Evolutionary conservation across 1,140 invertebrate genomes (phyloP).

Genomic region (Platorchestia sp.): DNA sequence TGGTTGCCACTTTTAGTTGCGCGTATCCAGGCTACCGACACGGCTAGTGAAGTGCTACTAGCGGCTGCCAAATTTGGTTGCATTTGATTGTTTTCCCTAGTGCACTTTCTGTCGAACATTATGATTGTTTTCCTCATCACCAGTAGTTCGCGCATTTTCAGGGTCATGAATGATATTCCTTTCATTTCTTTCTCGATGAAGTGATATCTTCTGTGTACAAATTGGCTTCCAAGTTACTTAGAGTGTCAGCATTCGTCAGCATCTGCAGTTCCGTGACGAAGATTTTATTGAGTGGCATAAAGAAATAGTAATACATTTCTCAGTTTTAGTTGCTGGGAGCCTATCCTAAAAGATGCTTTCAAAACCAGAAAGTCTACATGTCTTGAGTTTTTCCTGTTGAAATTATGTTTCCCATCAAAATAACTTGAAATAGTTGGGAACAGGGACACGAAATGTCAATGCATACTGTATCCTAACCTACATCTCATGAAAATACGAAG

Average conservation of each 20-base stretch:
- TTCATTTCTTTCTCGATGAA: neutral
- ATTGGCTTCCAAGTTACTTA: neutral
- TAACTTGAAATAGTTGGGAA: neutral
- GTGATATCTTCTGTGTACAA: neutral
- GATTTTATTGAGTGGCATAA: too few species aligned
- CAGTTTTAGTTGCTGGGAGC: too few species aligned
- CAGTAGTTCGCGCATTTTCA: neutral
- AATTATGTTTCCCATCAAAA: neutral
- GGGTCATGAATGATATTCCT: neutral
- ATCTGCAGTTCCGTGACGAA: neutral
- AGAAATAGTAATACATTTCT: too few species aligned
- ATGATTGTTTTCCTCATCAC: neutral
- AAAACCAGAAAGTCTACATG: too few species aligned
- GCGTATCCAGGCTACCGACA: neutral
- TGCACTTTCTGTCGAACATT: neutral
- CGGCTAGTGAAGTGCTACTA: neutral
- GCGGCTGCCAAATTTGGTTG: neutral
- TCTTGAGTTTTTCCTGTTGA: neutral
- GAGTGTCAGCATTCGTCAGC: neutral
- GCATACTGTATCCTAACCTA: neutral
- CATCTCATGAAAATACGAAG: neutral
- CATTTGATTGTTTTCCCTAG: neutral
- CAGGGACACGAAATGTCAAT: neutral
- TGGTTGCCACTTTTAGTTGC: neutral
- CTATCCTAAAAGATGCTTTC: too few species aligned